These are phyloP conservation scores for Kradibia gibbosae DNA, from an alignment of 1,140 invertebrate genomes.

Conservation along the genomic window DNA sequence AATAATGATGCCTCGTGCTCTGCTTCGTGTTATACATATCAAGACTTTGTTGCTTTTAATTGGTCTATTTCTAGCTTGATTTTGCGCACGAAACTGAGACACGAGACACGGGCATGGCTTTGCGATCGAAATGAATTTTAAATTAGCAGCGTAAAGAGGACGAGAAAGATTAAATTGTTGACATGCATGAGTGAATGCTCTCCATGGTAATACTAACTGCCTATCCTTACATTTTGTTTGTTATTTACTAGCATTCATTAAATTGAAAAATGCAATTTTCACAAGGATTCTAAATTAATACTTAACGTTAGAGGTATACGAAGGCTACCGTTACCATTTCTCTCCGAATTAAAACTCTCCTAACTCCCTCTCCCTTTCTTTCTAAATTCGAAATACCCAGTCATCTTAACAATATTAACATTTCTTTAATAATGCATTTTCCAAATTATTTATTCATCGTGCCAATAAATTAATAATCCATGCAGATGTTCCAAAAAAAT, in stretches of 20 bases:
- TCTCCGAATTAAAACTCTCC: too few relatives aligned
- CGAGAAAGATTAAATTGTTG: conserved; percentile 6
- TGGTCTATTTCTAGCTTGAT: conserved; percentile 24
- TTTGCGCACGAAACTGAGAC: not conserved
- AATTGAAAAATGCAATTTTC: not conserved
- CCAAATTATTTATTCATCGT: not conserved
- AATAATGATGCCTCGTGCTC: conserved; percentile 7
- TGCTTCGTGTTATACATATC: conserved; percentile 33
- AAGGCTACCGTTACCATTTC: too few relatives aligned
- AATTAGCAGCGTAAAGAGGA: not conserved
- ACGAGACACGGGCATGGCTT: not conserved
- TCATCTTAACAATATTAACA: too few relatives aligned
- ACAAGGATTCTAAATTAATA: too few relatives aligned
- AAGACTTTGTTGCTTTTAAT: conserved; percentile 15
- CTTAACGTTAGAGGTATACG: too few relatives aligned
- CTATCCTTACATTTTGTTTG: not conserved
- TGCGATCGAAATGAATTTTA: not conserved
- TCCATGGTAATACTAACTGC: not conserved
- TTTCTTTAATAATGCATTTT: too few relatives aligned
- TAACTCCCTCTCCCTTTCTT: too few relatives aligned
- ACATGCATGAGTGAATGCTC: not conserved
- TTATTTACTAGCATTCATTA: not conserved
- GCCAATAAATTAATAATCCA: not conserved
- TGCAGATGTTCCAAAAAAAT: too few relatives aligned
- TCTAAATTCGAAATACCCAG: too few relatives aligned